Base-by-base conservation (phyloP, 2,797 vertebrate genomes). In the Tachyglossus aculeatus region DNA sequence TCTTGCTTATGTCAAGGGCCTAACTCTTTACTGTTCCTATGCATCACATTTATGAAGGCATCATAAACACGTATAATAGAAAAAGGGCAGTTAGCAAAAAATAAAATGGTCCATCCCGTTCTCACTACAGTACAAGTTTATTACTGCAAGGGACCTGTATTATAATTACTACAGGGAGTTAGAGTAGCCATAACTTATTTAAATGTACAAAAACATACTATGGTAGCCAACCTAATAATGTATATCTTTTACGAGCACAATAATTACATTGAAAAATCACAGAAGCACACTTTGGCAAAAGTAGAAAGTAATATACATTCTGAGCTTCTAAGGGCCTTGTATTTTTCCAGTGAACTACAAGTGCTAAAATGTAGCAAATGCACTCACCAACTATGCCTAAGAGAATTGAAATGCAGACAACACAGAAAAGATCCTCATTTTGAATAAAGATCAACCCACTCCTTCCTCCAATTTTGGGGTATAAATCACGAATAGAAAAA, bases 41-140 rank as follows among this genome's bases (percentile, higher is more conserved):
- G 44, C 24, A 67, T 76, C 66, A 75, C 51, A 8, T 85, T 81
- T 83, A 80, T 87, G 65, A 75, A 69, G 68, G 60, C 50, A 53
- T 78, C 83, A 64, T 72, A 82, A 80, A 82, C 71, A 80, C 68
- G 47, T 2, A 0, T 80, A 80, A 80, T 80, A 66, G 74, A 60
- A 82, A 83, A 89, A 75, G 36, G 50, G 63, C 56, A 76, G 59
- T 84, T 82, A 68, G 74, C 68, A 78, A 78, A 84, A 80, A 84
- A 82, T 78, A 76, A 84, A 76, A 66, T 66, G 71, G 71, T 36
- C 68, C 31, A 84, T 84, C 81, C 84, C 76, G 56, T 74, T 59
- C 63, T 82, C 81, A 78, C 45, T 12, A 10, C 37, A 78, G 50
- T 12, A 10, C 37, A 74, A 69, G 68, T 86, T 86, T 86, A 86